Evolutionary conservation across 2,113 vertebrate species (phyloP).

Genomic region (Recurvirostra avosetta): DNA sequence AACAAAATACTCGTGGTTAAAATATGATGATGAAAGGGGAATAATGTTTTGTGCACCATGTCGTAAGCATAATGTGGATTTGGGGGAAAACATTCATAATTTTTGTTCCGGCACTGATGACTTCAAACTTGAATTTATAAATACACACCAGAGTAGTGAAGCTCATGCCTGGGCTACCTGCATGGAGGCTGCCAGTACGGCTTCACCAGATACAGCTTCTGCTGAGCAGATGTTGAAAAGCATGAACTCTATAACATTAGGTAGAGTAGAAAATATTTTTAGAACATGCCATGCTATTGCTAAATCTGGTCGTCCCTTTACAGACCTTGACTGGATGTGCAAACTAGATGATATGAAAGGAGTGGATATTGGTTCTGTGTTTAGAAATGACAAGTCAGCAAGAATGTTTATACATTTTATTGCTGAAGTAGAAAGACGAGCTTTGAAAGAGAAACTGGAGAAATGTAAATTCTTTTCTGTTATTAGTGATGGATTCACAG

Average conservation of each 20-base stretch:
- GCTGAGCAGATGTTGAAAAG: conserved; percentile 38
- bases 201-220: conserved; percentile 3
- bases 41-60: conserved; percentile 72
- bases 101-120: conserved; percentile 70
- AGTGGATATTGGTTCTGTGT: conserved; percentile 50
- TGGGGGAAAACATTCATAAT: conserved; percentile 50
- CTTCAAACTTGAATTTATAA: conserved; percentile 67
- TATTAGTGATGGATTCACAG: conserved; percentile 35
- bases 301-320: conserved; percentile 38
- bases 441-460: conserved; percentile 59
- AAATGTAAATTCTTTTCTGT: conserved; percentile 69
- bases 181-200: conserved; percentile 58
- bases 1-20: conserved; percentile 71
- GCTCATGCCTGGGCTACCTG: conserved; percentile 67
- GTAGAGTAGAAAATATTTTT: conserved; percentile 66
- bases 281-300: conserved; percentile 64
- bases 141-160: conserved; percentile 64
- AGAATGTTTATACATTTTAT: conserved; percentile 63
- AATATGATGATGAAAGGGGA: conserved; percentile 61
- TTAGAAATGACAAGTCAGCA: conserved; percentile 63
- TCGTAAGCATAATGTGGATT: conserved; percentile 65
- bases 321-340: conserved; percentile 57
- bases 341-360: conserved; percentile 67
- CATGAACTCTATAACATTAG: conserved; percentile 54
- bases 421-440: conserved; percentile 61